Evolutionary conservation across 2,888 invertebrate genomes (phyloP).

Genomic region (Lepidocyrtoides sp.): DNA sequence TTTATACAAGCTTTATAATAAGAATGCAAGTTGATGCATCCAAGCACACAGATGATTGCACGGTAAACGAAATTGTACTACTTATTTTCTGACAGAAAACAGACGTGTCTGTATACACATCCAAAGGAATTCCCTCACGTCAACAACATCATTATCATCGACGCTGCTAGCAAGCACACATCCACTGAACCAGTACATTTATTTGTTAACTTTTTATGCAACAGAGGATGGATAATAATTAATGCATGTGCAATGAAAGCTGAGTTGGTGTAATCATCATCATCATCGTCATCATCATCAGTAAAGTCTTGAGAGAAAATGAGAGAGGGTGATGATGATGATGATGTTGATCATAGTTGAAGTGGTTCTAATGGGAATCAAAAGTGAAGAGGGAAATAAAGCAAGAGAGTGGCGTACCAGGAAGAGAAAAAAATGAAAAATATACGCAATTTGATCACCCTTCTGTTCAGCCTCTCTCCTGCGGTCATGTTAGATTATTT

Average conservation of each 20-base stretch:
- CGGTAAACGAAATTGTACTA: neutral
- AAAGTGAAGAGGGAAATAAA: slow-evolving; percentile 10
- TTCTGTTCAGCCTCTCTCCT: slow-evolving; percentile 23
- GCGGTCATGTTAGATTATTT: slow-evolving; percentile 71
- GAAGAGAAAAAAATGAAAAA: too few relatives aligned
- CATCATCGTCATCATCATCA: slow-evolving; percentile 17
- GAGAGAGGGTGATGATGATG: neutral
- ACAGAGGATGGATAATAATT: slow-evolving; percentile 38
- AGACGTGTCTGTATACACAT: neutral
- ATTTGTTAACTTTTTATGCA: neutral
- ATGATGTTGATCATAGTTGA: slow-evolving; percentile 27
- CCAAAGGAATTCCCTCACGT: neutral
- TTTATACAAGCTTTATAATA: neutral
- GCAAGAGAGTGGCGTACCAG: neutral
- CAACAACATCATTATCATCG: neutral
- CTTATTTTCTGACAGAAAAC: neutral
- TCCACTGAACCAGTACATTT: too few relatives aligned
- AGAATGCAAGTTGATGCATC: neutral
- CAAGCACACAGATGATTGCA: neutral
- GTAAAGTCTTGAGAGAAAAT: neutral
- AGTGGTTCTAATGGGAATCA: slow-evolving; percentile 55
- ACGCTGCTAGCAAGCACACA: neutral
- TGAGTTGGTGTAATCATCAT: neutral
- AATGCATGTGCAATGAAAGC: slow-evolving; percentile 53
- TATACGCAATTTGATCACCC: slow-evolving; percentile 39